Conservation (phyloP, 2,888 invertebrate genomes). For the Eremobia ochroleuca region DNA sequence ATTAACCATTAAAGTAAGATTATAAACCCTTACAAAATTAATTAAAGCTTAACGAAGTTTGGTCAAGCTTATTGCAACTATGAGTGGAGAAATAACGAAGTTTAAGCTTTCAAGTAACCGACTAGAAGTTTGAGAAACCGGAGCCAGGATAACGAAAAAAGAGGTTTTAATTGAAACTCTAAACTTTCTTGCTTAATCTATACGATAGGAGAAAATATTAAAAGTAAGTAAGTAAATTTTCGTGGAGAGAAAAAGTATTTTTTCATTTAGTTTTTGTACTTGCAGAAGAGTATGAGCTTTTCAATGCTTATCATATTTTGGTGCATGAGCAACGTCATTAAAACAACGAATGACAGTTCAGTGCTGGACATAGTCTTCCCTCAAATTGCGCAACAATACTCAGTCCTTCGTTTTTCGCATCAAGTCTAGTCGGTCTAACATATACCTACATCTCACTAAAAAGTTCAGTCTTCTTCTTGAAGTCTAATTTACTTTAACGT, state of each 20-base stretch:
- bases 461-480: no score
- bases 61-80: constrained; percentile 78
- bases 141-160: constrained; percentile 69
- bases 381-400: neutral
- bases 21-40: constrained; percentile 72
- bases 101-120: constrained; percentile 71
- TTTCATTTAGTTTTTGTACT: constrained; percentile 1
- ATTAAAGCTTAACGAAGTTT: constrained; percentile 77
- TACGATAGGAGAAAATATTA: constrained; percentile 57
- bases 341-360: neutral
- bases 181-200: constrained; percentile 72
- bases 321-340: neutral
- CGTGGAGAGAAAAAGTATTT: constrained; percentile 33
- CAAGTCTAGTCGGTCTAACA: no score
- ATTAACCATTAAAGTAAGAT: constrained; percentile 63
- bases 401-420: neutral
- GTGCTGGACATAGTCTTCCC: no score
- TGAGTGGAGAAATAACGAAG: constrained; percentile 74
- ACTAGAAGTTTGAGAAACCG: constrained; percentile 67
- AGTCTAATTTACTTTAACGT: no score
- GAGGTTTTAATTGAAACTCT: constrained; percentile 72
- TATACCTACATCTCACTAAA: no score
- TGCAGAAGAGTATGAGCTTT: neutral
- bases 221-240: constrained; percentile 54
- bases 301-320: no score